A percentile compares a stretch with the other conserved stretches of the same genome.
Conservation (phyloP, 2,113 vertebrate species). For the Mastomys natalensis region DNA sequence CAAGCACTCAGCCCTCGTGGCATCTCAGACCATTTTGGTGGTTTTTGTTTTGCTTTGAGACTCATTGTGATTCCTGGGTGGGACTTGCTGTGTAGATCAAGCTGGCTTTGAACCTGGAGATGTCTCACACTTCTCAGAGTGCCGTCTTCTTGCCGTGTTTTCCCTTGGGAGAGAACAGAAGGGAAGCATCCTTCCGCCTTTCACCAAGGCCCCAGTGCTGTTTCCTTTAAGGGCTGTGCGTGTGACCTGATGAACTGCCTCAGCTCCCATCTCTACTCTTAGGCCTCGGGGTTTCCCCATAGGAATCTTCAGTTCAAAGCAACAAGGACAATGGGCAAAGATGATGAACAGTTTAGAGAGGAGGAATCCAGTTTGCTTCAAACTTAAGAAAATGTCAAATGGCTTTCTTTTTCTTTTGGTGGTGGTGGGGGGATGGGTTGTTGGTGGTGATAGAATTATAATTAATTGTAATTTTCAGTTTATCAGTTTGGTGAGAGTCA, state of each 20-base stretch:
- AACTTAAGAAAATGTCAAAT: background rate
- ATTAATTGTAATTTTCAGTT: background rate
- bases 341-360: background rate
- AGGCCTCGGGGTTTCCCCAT: background rate
- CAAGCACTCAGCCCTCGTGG: background rate
- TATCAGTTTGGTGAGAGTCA: background rate
- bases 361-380: slow-evolving; percentile 45
- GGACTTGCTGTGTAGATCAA: background rate
- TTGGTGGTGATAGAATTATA: background rate
- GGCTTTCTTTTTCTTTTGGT: background rate
- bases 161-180: background rate
- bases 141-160: background rate
- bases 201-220: background rate
- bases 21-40: background rate
- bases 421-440: background rate
- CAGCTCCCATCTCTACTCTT: background rate
- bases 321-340: background rate
- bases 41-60: background rate
- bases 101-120: background rate
- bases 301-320: background rate
- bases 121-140: background rate
- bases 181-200: background rate
- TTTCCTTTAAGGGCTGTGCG: background rate
- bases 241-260: background rate
- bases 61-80: background rate